These are phyloP conservation scores for Geotria australis DNA, from an alignment of 2,797 vertebrate species.

Conservation along the genomic window DNA sequence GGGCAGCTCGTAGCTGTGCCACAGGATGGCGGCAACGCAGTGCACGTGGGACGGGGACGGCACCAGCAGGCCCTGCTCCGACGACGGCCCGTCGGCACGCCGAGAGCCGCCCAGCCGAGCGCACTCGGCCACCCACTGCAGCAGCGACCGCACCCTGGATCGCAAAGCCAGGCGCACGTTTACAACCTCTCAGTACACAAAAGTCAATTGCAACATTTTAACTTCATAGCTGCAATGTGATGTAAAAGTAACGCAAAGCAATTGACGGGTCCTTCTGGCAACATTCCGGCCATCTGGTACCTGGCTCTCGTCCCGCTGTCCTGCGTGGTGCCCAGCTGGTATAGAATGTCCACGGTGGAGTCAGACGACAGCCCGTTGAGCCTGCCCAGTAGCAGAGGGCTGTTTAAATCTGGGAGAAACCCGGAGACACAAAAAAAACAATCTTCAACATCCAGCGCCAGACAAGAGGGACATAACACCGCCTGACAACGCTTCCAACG, in stretches of 20 bases:
- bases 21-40: conserved; percentile 76
- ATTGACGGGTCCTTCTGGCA: too few relatives aligned
- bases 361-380: conserved; percentile 91
- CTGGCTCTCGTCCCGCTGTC: conserved; percentile 88
- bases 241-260: too few relatives aligned
- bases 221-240: background rate
- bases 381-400: conserved; percentile 78
- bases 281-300: conserved; percentile 10
- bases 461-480: too few relatives aligned
- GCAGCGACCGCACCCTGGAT: conserved; percentile 63
- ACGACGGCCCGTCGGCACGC: conserved; percentile 14
- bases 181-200: background rate
- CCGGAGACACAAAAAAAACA: background rate
- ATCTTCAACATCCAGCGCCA: background rate
- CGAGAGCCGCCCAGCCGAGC: conserved; percentile 34
- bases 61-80: conserved; percentile 86
- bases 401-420: conserved; percentile 49
- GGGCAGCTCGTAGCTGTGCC: conserved; percentile 87
- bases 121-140: conserved; percentile 93
- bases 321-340: conserved; percentile 90
- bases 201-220: background rate
- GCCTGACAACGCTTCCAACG: too few relatives aligned
- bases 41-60: conserved; percentile 91
- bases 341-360: conserved; percentile 94
- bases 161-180: background rate